A percentile compares a stretch with the other conserved stretches of the same genome.
These are phyloP conservation scores for Stigmatopora nigra DNA, from an alignment of 2,113 vertebrate species.

Conservation along the genomic window DNA sequence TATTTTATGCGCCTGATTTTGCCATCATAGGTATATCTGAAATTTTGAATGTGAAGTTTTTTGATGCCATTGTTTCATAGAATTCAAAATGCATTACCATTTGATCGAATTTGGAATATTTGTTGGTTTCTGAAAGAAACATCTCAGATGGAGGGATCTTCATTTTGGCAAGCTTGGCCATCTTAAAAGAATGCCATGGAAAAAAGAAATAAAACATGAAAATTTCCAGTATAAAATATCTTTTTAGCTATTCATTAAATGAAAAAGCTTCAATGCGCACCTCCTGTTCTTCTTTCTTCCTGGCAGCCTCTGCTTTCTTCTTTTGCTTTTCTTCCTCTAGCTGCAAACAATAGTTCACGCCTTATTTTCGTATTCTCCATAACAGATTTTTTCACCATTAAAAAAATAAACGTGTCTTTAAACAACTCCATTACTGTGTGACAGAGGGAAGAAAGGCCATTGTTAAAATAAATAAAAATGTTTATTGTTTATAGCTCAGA, in stretches of 20 bases:
- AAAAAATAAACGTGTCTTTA: too few species aligned
- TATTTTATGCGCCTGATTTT: too few species aligned
- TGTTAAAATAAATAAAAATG: too few species aligned
- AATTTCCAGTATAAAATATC: neutral
- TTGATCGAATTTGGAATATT: constrained; percentile 75
- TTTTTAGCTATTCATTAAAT: neutral
- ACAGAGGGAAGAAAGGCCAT: too few species aligned
- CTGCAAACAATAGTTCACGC: constrained; percentile 49
- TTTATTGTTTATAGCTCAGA: too few species aligned
- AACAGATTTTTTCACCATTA: too few species aligned
- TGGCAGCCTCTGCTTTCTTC: constrained; percentile 86
- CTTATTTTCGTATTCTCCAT: neutral
- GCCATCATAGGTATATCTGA: too few species aligned
- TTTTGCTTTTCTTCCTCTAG: constrained; percentile 85
- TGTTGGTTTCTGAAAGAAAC: constrained; percentile 82
- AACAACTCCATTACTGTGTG: too few species aligned
- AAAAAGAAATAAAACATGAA: too few species aligned
- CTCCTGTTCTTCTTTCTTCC: constrained; percentile 85
- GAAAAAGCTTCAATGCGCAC: constrained; percentile 51
- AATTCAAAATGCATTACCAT: constrained; percentile 40
- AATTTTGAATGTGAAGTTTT: too few species aligned
- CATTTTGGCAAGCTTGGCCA: constrained; percentile 87
- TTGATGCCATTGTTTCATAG: too few species aligned
- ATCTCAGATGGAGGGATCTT: constrained; percentile 82
- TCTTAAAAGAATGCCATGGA: constrained; percentile 56